phyloP scores from a whole-genome alignment of 2,113 vertebrate genomes.

The Microcebus tavaratra region DNA sequence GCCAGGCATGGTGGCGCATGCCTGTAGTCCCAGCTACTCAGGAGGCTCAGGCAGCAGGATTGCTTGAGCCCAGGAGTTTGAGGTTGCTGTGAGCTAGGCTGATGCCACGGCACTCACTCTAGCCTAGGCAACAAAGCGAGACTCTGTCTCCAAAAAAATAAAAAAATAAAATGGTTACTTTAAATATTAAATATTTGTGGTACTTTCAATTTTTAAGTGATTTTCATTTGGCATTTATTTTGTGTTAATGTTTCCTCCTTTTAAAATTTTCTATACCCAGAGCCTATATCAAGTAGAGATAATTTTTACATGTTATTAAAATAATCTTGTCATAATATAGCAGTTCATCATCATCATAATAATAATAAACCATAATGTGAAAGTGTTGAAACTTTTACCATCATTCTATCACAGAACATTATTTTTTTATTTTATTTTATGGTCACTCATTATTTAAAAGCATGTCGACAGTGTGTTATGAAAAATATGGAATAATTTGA shows the following conservation, averaged over 20 bases:
- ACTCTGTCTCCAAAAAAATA: no score
- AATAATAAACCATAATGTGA: neutral
- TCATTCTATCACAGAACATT: neutral
- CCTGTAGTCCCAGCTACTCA: no score
- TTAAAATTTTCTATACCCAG: neutral
- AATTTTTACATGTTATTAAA: neutral
- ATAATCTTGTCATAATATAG: neutral
- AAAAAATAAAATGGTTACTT: neutral
- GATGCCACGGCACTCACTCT: no score
- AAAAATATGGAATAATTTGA: neutral
- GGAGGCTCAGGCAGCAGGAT: no score
- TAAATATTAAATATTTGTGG: neutral
- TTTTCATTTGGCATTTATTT: neutral
- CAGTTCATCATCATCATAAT: neutral
- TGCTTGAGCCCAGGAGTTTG: no score
- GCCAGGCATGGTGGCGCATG: no score
- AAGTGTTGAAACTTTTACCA: neutral
- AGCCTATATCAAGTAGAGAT: neutral
- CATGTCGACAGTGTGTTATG: neutral
- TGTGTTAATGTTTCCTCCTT: neutral
- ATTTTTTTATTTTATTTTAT: neutral
- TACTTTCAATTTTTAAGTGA: slow-evolving; percentile 20
- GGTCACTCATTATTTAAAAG: neutral
- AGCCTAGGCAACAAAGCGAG: no score
- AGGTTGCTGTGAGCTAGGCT: no score